Evolutionary conservation across 2,888 invertebrate genomes (phyloP).

Genomic region (Hirtodrosophila cameraria): DNA sequence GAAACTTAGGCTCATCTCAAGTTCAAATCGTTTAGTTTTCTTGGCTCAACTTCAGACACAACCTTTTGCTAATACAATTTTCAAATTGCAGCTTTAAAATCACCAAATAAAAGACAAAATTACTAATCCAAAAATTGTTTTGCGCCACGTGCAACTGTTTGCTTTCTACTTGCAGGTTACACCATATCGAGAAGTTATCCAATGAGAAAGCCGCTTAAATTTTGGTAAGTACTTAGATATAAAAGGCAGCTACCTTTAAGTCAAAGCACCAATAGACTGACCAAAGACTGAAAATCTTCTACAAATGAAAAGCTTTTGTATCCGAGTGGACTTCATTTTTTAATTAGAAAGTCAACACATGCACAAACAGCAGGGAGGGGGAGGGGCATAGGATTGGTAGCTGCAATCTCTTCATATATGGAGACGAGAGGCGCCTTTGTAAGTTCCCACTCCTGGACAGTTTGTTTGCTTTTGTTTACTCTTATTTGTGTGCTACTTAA

Average conservation of each 20-base stretch:
- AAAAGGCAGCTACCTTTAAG: slow-evolving; percentile 32
- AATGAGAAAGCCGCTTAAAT: slow-evolving; percentile 83
- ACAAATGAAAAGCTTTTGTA: slow-evolving; percentile 52
- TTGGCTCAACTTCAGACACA: neutral
- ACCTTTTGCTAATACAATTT: slow-evolving; percentile 1
- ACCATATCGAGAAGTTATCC: slow-evolving; percentile 84
- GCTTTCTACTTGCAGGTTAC: slow-evolving; percentile 82
- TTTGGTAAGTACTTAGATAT: slow-evolving; percentile 79
- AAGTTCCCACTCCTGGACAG: slow-evolving; percentile 32
- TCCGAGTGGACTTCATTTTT: slow-evolving; percentile 66
- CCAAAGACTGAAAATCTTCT: slow-evolving; percentile 25
- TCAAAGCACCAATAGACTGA: slow-evolving; percentile 5
- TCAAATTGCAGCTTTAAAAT: slow-evolving; percentile 53
- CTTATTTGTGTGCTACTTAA: slow-evolving; percentile 75
- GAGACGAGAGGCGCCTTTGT: slow-evolving; percentile 50
- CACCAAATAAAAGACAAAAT: slow-evolving; percentile 42
- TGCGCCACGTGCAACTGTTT: slow-evolving; percentile 73
- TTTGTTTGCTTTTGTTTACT: slow-evolving; percentile 60
- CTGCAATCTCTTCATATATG: slow-evolving; percentile 26
- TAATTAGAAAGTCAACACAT: slow-evolving; percentile 72
- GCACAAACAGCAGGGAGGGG: slow-evolving; percentile 10
- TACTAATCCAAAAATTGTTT: slow-evolving; percentile 78
- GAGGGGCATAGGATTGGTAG: too few relatives aligned
- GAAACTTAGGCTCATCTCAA: slow-evolving; percentile 1
- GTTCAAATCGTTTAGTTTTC: slow-evolving; percentile 6